A percentile compares a stretch with the other conserved stretches of the same genome.
These are phyloP conservation scores for Cephus spinipes DNA, from an alignment of 2,888 invertebrate genomes.

Conservation along the genomic window DNA sequence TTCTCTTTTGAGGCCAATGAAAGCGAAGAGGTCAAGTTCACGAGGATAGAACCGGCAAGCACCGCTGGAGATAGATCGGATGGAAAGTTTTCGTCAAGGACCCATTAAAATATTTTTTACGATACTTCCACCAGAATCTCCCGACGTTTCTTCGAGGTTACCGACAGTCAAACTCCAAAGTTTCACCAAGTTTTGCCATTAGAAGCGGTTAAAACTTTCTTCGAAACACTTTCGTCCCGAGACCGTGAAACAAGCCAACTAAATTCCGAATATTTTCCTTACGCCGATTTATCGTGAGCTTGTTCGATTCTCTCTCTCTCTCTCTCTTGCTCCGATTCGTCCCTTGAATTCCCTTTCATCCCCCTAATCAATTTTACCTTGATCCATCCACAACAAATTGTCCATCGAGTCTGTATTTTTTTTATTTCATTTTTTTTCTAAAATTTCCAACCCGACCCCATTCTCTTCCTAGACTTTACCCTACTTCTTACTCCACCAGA, in stretches of 20 bases:
- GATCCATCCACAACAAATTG: not conserved
- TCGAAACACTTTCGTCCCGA: constrained; percentile 62
- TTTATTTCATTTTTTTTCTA: not conserved
- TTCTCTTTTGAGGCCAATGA: not conserved
- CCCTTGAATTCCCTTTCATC: not conserved
- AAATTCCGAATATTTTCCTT: constrained; percentile 53
- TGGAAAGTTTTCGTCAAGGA: constrained; percentile 43
- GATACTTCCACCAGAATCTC: constrained; percentile 25
- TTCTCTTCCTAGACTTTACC: not conserved
- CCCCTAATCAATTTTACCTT: not conserved
- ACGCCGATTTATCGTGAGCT: constrained; percentile 29
- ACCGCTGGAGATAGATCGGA: constrained; percentile 32
- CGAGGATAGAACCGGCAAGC: constrained; percentile 24
- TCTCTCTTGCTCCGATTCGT: not conserved
- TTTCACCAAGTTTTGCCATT: constrained; percentile 62
- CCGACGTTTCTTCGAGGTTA: constrained; percentile 43
- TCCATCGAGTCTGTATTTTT: not conserved
- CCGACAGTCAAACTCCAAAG: constrained; percentile 58
- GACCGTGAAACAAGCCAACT: constrained; percentile 60
- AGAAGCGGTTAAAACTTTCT: constrained; percentile 64
- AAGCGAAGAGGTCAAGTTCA: constrained; percentile 38
- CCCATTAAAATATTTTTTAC: constrained; percentile 30
- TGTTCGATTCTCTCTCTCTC: constrained; percentile 32
- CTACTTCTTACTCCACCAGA: not conserved
- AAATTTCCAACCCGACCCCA: not conserved